These are phyloP conservation scores for Semaprochilodus insignis DNA, from an alignment of 2,797 vertebrate genomes.

Conservation along the genomic window DNA sequence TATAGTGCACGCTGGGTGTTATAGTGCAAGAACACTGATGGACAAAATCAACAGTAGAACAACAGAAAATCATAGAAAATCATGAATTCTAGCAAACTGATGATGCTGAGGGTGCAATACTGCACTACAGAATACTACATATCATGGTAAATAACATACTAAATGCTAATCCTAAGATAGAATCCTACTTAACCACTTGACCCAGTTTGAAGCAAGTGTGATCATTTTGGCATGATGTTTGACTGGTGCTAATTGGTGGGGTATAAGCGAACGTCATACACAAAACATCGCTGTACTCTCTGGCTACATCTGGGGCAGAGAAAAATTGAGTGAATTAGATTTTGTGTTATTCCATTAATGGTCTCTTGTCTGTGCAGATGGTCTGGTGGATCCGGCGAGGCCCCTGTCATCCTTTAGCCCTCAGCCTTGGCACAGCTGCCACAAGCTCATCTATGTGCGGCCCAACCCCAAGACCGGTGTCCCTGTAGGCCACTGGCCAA, in stretches of 20 bases:
- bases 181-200: neutral
- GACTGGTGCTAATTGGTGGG: no score
- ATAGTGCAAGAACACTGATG: neutral
- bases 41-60: no score
- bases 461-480: slow-evolving; percentile 97
- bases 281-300: no score
- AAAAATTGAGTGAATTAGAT: neutral
- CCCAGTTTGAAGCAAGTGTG: no score
- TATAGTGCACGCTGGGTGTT: neutral
- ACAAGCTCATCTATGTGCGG: slow-evolving; percentile 97
- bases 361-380: slow-evolving; percentile 77
- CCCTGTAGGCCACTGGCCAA: slow-evolving; percentile 97
- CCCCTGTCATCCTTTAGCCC: slow-evolving; percentile 83
- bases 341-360: neutral
- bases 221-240: no score
- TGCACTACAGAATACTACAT: neutral
- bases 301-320: neutral
- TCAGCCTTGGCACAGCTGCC: slow-evolving; percentile 96
- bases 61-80: neutral
- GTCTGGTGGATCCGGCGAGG: slow-evolving; percentile 83
- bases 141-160: no score
- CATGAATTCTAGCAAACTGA: neutral
- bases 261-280: no score
- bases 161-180: neutral
- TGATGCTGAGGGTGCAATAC: no score